Evolutionary conservation across 2,113 vertebrate genomes (phyloP).

Genomic region (Mus pahari): DNA sequence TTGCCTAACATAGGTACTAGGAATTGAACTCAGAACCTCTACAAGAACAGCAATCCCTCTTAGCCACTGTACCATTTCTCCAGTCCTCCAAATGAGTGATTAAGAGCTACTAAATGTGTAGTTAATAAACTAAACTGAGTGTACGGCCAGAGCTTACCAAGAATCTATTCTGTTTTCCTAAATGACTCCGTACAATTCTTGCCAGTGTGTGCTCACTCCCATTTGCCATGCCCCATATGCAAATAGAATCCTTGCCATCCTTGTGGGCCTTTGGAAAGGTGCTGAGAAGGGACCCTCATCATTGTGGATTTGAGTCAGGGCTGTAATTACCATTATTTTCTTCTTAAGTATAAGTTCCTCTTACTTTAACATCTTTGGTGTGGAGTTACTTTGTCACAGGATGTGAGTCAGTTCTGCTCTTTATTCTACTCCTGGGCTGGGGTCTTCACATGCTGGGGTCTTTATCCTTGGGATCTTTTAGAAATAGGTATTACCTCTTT

Average conservation of each 20-base stretch:
- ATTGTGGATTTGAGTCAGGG: not conserved
- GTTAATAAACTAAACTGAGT: constrained; percentile 54
- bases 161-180: constrained; percentile 30
- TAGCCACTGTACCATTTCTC: not conserved
- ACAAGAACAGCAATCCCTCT: not conserved
- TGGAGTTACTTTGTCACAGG: not conserved
- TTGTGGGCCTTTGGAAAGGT: constrained; percentile 39
- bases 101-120: constrained; percentile 6
- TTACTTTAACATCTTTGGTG: constrained; percentile 24
- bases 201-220: not conserved
- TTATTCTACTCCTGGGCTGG: not conserved
- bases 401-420: not conserved
- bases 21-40: not conserved
- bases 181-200: not conserved
- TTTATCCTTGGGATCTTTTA: not conserved
- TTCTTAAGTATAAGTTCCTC: constrained; percentile 51
- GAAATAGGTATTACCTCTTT: not conserved
- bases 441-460: not conserved
- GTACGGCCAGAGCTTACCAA: not conserved
- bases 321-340: constrained; percentile 50
- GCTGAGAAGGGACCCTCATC: not conserved
- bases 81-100: not conserved
- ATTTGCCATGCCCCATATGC: not conserved
- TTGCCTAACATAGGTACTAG: not conserved
- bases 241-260: constrained; percentile 50